Evolutionary conservation across 2,797 vertebrate genomes (phyloP), one percentile per base, ranked within the genome.

Genomic region (Esox masquinongy): DNA sequence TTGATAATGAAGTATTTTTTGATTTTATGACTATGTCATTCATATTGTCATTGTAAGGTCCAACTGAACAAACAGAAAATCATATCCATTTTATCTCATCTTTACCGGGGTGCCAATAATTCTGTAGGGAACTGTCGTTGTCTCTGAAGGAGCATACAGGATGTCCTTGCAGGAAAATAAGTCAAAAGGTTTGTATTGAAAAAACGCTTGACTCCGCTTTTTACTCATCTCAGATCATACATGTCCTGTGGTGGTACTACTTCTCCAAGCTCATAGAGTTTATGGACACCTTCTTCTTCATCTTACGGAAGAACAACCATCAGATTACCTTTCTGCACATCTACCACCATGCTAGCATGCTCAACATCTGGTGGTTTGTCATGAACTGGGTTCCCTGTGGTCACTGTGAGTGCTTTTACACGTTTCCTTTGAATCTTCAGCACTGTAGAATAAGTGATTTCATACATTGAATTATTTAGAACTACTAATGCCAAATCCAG

Each of bases 291-390:
- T 95, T 99, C 85, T 99, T 99, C 92, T 99, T 99, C 91, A 96
- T 99, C 85, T 91, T 99, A 79, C 94, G 97, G 43, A 99, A 99
- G 90, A 99, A 99, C 90, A 96, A 96, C 88, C 95, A 99, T 86
- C 98, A 99, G 94, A 95, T 99, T 91, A 99, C 96, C 0, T 94
- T 99, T 80, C 95, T 99, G 69, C 98, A 99, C 29, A 93, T 98
- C 84, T 99, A 97, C 90, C 98, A 99, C 84, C 98, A 99, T 0
- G 94, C 94, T 19, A 95, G 92, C 61, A 99, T 99, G 98, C 88
- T 95, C 70, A 99, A 96, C 88, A 99, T 99, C 90, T 99, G 98
- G 98, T 99, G 98, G 98, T 99, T 99, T 53, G 98, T 98, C 78
- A 96, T 99, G 96, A 99, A 99, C 94, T 99, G 96, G 97, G 94